Evolutionary conservation across 1,140 invertebrate species (phyloP).

Genomic region (Wiebesia pumilae): DNA sequence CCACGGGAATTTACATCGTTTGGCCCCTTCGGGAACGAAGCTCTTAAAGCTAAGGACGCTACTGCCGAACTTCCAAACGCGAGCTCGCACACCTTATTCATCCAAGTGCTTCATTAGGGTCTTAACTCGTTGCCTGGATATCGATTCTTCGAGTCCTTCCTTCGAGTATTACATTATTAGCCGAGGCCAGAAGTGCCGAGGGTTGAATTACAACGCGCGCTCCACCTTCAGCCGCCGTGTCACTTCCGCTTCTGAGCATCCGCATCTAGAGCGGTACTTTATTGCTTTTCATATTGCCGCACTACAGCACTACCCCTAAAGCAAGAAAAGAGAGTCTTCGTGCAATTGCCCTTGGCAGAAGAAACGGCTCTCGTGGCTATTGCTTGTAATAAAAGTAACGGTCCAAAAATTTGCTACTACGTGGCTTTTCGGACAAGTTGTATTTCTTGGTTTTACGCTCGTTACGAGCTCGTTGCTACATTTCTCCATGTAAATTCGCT

Average conservation of each 20-base stretch:
- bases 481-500: not conserved
- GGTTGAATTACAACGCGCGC: conserved; percentile 32
- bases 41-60: too few species aligned
- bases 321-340: conserved; percentile 13
- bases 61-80: not conserved
- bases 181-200: conserved; percentile 9
- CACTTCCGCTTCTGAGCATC: conserved; percentile 40
- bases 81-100: not conserved
- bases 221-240: conserved; percentile 49
- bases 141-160: conserved; percentile 51
- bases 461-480: not conserved
- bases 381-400: conserved; percentile 11
- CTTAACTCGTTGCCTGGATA: conserved; percentile 54
- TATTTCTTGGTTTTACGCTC: not conserved
- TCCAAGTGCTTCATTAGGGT: conserved; percentile 10
- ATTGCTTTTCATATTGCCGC: not conserved
- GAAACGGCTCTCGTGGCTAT: not conserved
- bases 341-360: not conserved
- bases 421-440: not conserved
- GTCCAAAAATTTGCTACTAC: not conserved
- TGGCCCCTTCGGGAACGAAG: too few species aligned
- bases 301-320: not conserved
- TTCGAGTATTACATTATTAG: conserved; percentile 56
- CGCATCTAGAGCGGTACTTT: not conserved
- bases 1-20: too few species aligned